Conservation (phyloP, 2,113 vertebrate genomes). For the Diadophis punctatus region DNA sequence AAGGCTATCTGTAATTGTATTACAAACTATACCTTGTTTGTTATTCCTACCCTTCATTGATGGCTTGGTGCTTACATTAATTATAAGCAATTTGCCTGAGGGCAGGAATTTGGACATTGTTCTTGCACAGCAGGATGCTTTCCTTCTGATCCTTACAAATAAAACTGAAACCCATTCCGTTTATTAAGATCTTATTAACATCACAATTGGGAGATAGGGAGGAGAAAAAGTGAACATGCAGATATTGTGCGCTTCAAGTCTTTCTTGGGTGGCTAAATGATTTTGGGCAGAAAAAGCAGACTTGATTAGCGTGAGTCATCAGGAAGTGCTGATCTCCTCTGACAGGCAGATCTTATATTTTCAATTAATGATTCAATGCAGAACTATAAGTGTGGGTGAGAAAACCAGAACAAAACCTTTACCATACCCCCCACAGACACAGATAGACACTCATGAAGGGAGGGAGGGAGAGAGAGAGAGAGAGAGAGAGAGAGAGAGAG, state of each 20-base stretch:
- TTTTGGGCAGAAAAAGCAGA: not conserved
- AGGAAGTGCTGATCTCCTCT: slow-evolving; percentile 14
- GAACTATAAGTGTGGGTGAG: slow-evolving; percentile 37
- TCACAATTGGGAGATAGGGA: not conserved
- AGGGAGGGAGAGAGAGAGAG: too few relatives aligned
- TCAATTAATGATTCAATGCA: slow-evolving; percentile 38
- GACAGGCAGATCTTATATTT: slow-evolving; percentile 25
- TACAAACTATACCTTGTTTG: not conserved
- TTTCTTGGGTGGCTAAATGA: not conserved
- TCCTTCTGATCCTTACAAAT: not conserved
- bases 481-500: too few relatives aligned
- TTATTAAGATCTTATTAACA: not conserved
- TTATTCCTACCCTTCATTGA: not conserved
- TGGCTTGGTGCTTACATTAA: not conserved
- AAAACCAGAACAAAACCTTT: not conserved
- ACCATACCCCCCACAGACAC: not conserved
- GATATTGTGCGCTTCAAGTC: not conserved
- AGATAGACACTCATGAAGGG: not conserved
- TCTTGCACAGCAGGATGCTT: not conserved
- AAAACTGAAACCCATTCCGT: not conserved
- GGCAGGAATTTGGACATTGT: not conserved
- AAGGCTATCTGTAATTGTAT: not conserved
- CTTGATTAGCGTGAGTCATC: not conserved
- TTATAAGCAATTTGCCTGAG: not conserved
- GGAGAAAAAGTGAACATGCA: not conserved